These are phyloP conservation scores for Dysmachus trigonus DNA, from an alignment of 2,888 invertebrate species.

Conservation along the genomic window DNA sequence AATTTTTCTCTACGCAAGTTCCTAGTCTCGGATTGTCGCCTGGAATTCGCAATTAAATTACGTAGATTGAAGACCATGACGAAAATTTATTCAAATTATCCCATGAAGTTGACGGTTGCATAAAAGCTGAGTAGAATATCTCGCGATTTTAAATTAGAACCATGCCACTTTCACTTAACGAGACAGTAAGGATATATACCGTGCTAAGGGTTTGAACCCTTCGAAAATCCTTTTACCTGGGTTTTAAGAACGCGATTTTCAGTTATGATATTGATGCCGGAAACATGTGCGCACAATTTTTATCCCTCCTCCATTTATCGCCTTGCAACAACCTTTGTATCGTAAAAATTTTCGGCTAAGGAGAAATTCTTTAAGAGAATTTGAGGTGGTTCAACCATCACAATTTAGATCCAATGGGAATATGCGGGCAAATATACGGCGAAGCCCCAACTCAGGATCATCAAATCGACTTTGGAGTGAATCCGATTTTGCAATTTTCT, in stretches of 20 bases:
- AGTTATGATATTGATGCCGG: neutral
- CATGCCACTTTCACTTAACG: neutral
- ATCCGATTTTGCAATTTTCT: neutral
- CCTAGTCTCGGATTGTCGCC: neutral
- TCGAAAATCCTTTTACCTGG: neutral
- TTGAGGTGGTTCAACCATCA: neutral
- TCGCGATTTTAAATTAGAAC: neutral
- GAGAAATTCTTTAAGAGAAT: neutral
- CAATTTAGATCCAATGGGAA: neutral
- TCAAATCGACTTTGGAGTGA: neutral
- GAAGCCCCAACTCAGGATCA: neutral
- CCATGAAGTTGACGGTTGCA: neutral
- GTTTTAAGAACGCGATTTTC: neutral
- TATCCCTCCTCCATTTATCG: neutral
- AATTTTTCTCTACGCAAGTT: neutral
- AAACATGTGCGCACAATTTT: neutral
- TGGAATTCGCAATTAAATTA: neutral
- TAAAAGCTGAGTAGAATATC: neutral
- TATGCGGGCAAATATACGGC: neutral
- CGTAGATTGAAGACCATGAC: neutral
- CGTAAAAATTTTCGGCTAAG: neutral
- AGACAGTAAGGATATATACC: neutral
- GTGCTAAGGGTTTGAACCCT: neutral
- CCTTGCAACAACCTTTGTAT: neutral
- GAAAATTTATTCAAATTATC: neutral